Evolutionary conservation across 2,113 vertebrate species (phyloP), one percentile per base, ranked within the genome.

Genomic region (Scolopax mira): DNA sequence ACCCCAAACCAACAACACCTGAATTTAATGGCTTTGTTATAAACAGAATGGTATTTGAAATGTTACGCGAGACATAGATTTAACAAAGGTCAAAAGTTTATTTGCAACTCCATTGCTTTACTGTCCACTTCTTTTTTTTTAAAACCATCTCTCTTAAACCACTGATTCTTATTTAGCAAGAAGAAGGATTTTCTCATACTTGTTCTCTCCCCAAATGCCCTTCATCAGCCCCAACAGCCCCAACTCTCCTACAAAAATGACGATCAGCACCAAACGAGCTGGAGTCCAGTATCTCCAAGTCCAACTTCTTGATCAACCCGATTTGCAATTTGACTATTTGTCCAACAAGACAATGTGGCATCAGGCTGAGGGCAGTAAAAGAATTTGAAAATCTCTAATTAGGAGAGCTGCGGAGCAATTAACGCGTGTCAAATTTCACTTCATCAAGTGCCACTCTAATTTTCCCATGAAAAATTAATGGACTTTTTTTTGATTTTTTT

Each of bases 401-500:
- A 99, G 98, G 96, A 98, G 98, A 99, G 98, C 98, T 98, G 98
- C 97, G 89, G 98, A 98, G 98, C 99, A 99, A 99, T 99, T 99
- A 99, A 99, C 98, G 97, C 98, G 98, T 98, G 99, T 99, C 99
- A 99, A 98, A 99, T 98, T 98, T 98, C 98, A 98, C 99, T 98
- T 99, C 99, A 98, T 99, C 99, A 99, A 98, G 98, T 99, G 99
- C 98, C 99, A 99, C 98, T 99, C 98, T 99, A 98, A 98, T 98
- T 98, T 98, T 99, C 98, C 98, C 97, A 98, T 98, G 98, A 98
- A 98, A 98, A 98, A 98, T 98, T 98, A 98, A 98, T 98, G 97
- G 98, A 97, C 97, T 98, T 95, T 90, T 94, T 89, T 85, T 89
- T 62, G 42, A 4, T 44, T 3, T 28, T 37, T 10, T 44, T 66